phyloP scores from a whole-genome alignment of 2,888 invertebrate species.

The Pandemis cinnamomeana region DNA sequence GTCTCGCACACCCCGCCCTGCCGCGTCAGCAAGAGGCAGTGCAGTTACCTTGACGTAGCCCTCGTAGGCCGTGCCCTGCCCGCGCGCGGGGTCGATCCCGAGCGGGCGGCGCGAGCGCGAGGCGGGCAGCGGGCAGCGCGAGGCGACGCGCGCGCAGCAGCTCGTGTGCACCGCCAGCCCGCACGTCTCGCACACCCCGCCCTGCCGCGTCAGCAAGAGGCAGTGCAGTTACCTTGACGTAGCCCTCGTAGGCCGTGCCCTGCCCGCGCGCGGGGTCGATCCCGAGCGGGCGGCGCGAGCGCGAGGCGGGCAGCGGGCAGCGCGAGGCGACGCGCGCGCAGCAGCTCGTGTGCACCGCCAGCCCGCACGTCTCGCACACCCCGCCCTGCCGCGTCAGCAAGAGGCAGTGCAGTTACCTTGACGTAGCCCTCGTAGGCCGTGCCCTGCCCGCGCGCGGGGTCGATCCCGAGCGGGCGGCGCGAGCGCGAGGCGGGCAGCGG shows the following conservation, averaged over 20 bases:
- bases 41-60: constrained; percentile 21
- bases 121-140: constrained; percentile 95
- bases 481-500: constrained; percentile 96
- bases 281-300: constrained; percentile 94
- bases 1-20: constrained; percentile 98
- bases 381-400: constrained; percentile 97
- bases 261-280: constrained; percentile 97
- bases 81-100: constrained; percentile 96
- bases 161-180: constrained; percentile 98
- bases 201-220: constrained; percentile 96
- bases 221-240: constrained; percentile 19
- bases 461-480: constrained; percentile 95
- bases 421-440: constrained; percentile 56
- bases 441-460: constrained; percentile 97
- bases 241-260: constrained; percentile 81
- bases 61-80: constrained; percentile 88
- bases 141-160: constrained; percentile 96
- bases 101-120: constrained; percentile 95
- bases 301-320: constrained; percentile 96
- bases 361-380: constrained; percentile 97
- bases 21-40: constrained; percentile 93
- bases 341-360: constrained; percentile 98
- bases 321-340: constrained; percentile 95
- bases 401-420: too few species aligned
- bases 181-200: constrained; percentile 97